phyloP scores from a whole-genome alignment of 2,113 vertebrate genomes.

The Beaufortia kweichowensis region DNA sequence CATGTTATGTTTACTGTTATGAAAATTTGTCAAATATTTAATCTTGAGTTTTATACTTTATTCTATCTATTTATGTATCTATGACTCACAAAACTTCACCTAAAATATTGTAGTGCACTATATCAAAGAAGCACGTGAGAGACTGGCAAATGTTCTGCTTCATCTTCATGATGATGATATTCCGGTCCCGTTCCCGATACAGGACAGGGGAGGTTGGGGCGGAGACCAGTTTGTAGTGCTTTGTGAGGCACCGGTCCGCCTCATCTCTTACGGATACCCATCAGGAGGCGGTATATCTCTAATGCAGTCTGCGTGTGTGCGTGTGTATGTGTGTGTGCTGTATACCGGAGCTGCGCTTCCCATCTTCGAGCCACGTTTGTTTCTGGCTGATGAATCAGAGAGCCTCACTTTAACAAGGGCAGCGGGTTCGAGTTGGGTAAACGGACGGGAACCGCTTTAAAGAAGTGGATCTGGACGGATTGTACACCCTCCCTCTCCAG shows the following conservation, averaged over 20 bases:
- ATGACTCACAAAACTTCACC: too few species aligned
- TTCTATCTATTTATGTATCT: not conserved
- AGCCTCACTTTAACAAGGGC: constrained; percentile 17
- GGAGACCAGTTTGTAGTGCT: constrained; percentile 58
- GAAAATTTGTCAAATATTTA: too few species aligned
- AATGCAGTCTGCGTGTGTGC: constrained; percentile 43
- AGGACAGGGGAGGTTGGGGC: constrained; percentile 56
- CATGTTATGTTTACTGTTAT: too few species aligned
- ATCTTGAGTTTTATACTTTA: too few species aligned
- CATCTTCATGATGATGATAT: constrained; percentile 6
- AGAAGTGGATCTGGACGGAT: constrained; percentile 30
- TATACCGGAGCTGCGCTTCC: constrained; percentile 19
- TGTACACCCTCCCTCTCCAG: constrained; percentile 17
- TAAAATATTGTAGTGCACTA: too few species aligned
- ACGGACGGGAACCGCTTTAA: constrained; percentile 27
- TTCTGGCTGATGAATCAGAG: constrained; percentile 8
- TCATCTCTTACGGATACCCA: constrained; percentile 59
- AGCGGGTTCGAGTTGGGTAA: constrained; percentile 16
- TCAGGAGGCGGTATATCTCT: constrained; percentile 65
- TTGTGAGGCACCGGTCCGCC: constrained; percentile 30
- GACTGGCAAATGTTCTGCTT: constrained; percentile 3
- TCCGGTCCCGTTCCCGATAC: constrained; percentile 3
- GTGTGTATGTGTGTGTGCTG: constrained; percentile 42
- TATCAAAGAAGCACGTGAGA: not conserved
- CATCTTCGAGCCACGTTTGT: constrained; percentile 8